Base-by-base conservation (phyloP, 35 echinoderm and acorn worm genomes). In the Apostichopus californicus region DNA sequence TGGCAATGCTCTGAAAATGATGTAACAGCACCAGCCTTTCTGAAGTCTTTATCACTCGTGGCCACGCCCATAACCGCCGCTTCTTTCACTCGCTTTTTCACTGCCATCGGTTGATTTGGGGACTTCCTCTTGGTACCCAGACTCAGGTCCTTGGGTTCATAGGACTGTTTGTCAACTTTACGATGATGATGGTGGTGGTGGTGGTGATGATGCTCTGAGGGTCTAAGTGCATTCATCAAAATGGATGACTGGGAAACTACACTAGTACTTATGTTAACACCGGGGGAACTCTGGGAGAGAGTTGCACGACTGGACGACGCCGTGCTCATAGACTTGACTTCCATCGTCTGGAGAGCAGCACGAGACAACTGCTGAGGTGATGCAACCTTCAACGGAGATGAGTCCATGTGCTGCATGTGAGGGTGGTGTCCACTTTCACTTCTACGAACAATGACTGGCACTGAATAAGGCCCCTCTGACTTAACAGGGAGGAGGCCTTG, bases 201-300 rank as follows among this genome's bases (percentile, higher is more conserved):
- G 8, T 56, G 66, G 66, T 68, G 84, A 4, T 15, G 55, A 26
- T 26, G 80, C 24, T 99, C 93, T 57, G 81, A 72, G 14, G 97
- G 95, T 80, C 95, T 93, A 3, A 99, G 92, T 56, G 97, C 97
- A 21, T 93, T 95, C 93, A 99, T 94, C 53, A 99, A 86, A 55
- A 99, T 91, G 15, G 96, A 98, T 9, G 91, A 73, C 91, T 98
- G 96, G 60, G 86, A 93, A 12, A 92, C 84, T 65, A 71, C 59
- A n/a, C 89, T 78, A 68, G 91, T 79, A 89, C 61, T 72, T 70
- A 12, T 78, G 88, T 75, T 78, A 57, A 56, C 52, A 58, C 81
- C 72, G 34, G 70, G 71, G n/a, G 86, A 89, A 89, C 46, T 68
- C 68, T 89, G 86, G 20, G 86, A 89, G 61, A 66, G 14, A 34